Evolutionary conservation across 1,140 invertebrate species (phyloP).

Genomic region (Drosophila ohnishii): DNA sequence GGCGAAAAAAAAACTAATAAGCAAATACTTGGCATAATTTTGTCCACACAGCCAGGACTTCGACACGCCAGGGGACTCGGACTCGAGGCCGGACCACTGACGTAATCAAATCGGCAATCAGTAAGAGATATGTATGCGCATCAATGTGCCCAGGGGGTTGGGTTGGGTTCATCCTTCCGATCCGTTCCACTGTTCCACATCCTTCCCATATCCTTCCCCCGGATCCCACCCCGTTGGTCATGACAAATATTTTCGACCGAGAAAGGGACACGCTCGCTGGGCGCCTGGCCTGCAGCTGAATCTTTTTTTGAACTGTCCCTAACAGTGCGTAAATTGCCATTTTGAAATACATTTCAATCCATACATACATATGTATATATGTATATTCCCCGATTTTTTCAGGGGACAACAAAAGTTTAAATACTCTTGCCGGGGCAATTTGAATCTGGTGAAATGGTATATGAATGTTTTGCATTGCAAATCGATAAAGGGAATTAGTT

Average conservation of each 20-base stretch:
- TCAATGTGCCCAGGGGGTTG: slow-evolving; percentile 65
- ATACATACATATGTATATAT: slow-evolving; percentile 25
- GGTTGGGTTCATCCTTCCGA: slow-evolving; percentile 1
- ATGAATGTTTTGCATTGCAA: slow-evolving; percentile 27
- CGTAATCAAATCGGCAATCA: slow-evolving; percentile 79
- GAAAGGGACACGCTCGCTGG: slow-evolving; percentile 37
- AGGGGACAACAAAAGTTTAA: slow-evolving; percentile 36
- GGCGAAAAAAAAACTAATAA: slow-evolving; percentile 64
- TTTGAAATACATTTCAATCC: slow-evolving; percentile 77
- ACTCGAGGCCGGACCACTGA: slow-evolving; percentile 57
- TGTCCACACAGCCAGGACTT: slow-evolving; percentile 41
- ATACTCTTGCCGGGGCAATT: slow-evolving; percentile 32
- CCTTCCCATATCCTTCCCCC: background rate
- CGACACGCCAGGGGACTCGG: slow-evolving; percentile 61
- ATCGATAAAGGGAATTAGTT: slow-evolving; percentile 32
- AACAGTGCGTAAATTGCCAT: slow-evolving; percentile 80
- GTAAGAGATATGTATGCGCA: slow-evolving; percentile 69
- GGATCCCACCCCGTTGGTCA: background rate
- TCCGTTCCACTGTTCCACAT: slow-evolving; percentile 8
- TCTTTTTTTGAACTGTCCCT: slow-evolving; percentile 61
- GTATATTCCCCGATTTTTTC: slow-evolving; percentile 28
- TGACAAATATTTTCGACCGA: slow-evolving; percentile 35
- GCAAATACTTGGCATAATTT: slow-evolving; percentile 80
- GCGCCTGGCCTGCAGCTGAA: slow-evolving; percentile 67
- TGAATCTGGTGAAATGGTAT: slow-evolving; percentile 19